A percentile compares a stretch with the other conserved stretches of the same genome.
Evolutionary conservation across 2,113 vertebrate genomes (phyloP).

Genomic region (Atherinomorus stipes): DNA sequence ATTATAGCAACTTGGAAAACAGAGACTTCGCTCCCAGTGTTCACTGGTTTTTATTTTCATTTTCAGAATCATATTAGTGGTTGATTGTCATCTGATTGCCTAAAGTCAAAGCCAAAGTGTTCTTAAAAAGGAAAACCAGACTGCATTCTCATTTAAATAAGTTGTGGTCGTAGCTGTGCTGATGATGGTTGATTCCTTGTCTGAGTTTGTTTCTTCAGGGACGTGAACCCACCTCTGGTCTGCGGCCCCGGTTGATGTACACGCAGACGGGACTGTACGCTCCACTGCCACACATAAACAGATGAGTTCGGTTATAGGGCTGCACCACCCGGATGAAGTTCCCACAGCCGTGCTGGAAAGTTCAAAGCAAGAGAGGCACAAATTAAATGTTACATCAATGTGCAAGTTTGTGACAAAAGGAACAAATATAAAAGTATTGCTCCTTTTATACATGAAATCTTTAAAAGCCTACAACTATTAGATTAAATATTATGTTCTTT

Average conservation of each 20-base stretch:
- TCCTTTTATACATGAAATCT: too few relatives aligned
- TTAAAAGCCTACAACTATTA: too few relatives aligned
- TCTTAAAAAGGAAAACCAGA: not conserved
- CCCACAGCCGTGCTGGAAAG: constrained; percentile 92
- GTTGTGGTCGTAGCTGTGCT: not conserved
- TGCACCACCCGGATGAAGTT: constrained; percentile 97
- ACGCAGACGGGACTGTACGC: constrained; percentile 96
- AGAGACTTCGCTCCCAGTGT: not conserved
- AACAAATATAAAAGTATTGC: too few relatives aligned
- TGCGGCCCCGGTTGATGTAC: constrained; percentile 93
- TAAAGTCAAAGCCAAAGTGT: not conserved
- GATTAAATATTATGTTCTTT: too few relatives aligned
- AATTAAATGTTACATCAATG: too few relatives aligned
- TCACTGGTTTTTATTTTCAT: not conserved
- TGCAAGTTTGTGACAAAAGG: too few relatives aligned
- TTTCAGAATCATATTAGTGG: too few relatives aligned
- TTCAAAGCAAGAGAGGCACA: constrained; percentile 13
- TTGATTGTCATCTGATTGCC: not conserved
- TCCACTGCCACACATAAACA: constrained; percentile 96
- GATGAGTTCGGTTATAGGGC: constrained; percentile 93
- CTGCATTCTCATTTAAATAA: not conserved
- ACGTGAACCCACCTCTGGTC: constrained; percentile 87
- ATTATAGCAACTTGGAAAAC: not conserved
- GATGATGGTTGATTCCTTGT: not conserved
- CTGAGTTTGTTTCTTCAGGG: constrained; percentile 12